phyloP scores from a whole-genome alignment of 2,888 invertebrate genomes.

The Acleris laterana region DNA sequence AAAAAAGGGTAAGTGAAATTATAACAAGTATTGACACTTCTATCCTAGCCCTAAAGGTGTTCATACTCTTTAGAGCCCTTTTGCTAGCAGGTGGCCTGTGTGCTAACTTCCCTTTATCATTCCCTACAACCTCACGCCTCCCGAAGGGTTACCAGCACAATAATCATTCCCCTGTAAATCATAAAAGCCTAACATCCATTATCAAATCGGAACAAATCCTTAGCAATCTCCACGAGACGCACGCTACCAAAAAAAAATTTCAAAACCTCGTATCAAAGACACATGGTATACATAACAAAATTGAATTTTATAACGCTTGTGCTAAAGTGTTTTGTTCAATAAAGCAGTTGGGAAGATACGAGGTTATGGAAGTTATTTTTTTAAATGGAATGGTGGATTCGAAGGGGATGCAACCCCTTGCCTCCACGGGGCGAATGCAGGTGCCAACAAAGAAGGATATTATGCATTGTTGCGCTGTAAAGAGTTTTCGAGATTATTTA shows the following conservation, averaged over 20 bases:
- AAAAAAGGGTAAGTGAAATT: no score
- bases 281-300: neutral
- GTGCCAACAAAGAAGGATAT: constrained; percentile 15
- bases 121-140: neutral
- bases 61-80: no score
- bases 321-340: neutral
- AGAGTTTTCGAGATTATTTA: constrained; percentile 19
- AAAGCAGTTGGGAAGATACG: neutral
- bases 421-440: constrained; percentile 38
- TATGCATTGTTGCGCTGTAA: constrained; percentile 17
- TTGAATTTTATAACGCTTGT: neutral
- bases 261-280: neutral
- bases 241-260: constrained; percentile 16
- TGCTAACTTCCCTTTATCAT: no score
- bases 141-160: constrained; percentile 13
- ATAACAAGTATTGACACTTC: no score
- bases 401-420: constrained; percentile 52
- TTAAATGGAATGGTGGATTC: constrained; percentile 16
- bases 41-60: no score
- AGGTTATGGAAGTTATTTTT: neutral
- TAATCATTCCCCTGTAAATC: constrained; percentile 35
- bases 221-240: constrained; percentile 29
- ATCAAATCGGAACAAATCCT: constrained; percentile 34
- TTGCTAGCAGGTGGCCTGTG: no score
- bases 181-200: constrained; percentile 33